A percentile compares a stretch with the other conserved stretches of the same genome.
These are phyloP conservation scores for Uromys caudimaculatus DNA, from an alignment of 2,797 vertebrate species.

Conservation along the genomic window DNA sequence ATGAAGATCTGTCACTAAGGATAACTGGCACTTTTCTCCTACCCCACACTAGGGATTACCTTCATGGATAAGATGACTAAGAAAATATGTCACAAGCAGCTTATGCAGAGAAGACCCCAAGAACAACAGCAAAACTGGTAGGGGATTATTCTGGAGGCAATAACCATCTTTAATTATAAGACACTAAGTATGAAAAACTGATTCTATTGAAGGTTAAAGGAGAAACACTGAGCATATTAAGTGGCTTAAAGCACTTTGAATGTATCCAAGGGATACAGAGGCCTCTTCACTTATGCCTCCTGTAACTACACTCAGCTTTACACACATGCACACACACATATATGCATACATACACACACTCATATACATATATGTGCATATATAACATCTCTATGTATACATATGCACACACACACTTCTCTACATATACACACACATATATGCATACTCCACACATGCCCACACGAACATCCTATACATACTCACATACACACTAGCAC, in stretches of 20 bases:
- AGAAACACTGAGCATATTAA: constrained; percentile 31
- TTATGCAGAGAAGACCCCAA: not conserved
- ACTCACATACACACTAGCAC: not conserved
- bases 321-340: too few relatives aligned
- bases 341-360: not conserved
- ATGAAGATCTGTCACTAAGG: not conserved
- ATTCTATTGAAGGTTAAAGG: constrained; percentile 31
- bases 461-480: not conserved
- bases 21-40: not conserved
- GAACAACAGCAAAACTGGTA: not conserved
- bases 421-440: not conserved
- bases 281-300: not conserved
- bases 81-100: not conserved
- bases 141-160: not conserved
- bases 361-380: not conserved
- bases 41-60: not conserved
- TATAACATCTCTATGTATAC: not conserved
- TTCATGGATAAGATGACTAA: not conserved
- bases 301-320: not conserved
- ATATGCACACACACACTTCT: not conserved
- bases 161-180: constrained; percentile 15
- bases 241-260: not conserved
- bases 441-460: too few relatives aligned
- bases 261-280: not conserved
- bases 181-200: constrained; percentile 16